A percentile compares a stretch with the other conserved stretches of the same genome.
phyloP scores from a whole-genome alignment of 1,140 invertebrate genomes.

The Hypothenemus hampei region DNA sequence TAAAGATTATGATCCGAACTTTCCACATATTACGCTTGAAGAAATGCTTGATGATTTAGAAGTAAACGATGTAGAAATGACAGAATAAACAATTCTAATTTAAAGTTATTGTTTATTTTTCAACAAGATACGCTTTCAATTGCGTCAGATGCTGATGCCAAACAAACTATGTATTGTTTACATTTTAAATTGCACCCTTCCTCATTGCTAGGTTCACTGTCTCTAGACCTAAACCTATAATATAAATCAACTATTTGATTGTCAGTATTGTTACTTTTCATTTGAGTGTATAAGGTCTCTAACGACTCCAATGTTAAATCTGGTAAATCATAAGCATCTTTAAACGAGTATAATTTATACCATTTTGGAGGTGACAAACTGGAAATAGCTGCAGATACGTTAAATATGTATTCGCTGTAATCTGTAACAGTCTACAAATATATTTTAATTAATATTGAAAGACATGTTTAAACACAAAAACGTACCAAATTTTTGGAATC shows the following conservation, averaged over 20 bases:
- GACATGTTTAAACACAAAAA: constrained; percentile 23
- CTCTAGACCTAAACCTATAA: constrained; percentile 36
- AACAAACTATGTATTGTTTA: constrained; percentile 53
- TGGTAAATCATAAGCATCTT: constrained; percentile 55
- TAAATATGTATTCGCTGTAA: constrained; percentile 70
- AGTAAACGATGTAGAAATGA: constrained; percentile 73
- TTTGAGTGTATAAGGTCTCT: constrained; percentile 48
- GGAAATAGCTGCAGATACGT: too few relatives aligned
- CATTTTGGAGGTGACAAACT: constrained; percentile 53
- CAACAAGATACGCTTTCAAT: constrained; percentile 52
- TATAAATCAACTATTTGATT: constrained; percentile 36
- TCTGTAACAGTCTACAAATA: constrained; percentile 56
- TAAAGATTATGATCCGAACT: constrained; percentile 61
- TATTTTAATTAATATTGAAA: too few relatives aligned
- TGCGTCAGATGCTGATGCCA: constrained; percentile 52
- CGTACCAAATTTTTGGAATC: constrained; percentile 58
- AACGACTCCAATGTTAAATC: constrained; percentile 49
- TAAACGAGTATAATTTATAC: constrained; percentile 65
- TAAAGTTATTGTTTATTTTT: constrained; percentile 28
- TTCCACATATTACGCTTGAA: constrained; percentile 84
- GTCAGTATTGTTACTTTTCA: constrained; percentile 45
- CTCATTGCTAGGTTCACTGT: constrained; percentile 50
- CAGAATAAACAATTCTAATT: constrained; percentile 38
- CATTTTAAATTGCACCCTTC: constrained; percentile 53
- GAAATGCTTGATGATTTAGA: constrained; percentile 96